phyloP scores from a whole-genome alignment of 2,797 vertebrate species.

The Buphagus erythrorhynchus region DNA sequence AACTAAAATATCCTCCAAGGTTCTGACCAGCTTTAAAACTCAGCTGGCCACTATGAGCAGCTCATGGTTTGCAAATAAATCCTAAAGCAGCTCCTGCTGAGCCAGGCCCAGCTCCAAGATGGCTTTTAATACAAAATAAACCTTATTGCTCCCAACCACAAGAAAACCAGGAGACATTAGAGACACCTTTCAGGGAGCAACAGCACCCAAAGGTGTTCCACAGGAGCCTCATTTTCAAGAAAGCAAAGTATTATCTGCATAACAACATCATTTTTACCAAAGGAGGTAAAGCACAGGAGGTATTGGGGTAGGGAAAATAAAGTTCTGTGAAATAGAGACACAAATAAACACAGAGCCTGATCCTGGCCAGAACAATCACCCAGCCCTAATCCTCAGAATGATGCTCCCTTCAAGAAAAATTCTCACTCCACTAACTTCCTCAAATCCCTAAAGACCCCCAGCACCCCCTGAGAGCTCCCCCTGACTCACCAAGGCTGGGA shows the following conservation, averaged over 20 bases:
- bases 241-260: accelerated
- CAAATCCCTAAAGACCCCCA: neutral
- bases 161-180: neutral
- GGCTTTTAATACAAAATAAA: neutral
- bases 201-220: neutral
- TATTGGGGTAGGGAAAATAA: neutral
- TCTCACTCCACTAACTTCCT: no score
- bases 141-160: neutral
- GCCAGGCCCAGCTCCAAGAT: neutral
- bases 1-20: neutral
- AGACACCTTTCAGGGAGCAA: neutral
- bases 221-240: neutral
- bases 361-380: neutral
- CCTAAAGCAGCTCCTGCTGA: neutral
- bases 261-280: neutral
- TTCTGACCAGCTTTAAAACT: neutral
- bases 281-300: neutral
- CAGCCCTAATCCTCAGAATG: neutral
- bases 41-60: neutral
- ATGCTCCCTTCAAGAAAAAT: neutral
- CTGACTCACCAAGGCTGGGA: accelerated
- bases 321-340: neutral
- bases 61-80: neutral
- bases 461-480: accelerated
- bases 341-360: neutral